These are phyloP conservation scores for Dicentrarchus labrax DNA, from an alignment of 2,113 vertebrate species.

Conservation along the genomic window DNA sequence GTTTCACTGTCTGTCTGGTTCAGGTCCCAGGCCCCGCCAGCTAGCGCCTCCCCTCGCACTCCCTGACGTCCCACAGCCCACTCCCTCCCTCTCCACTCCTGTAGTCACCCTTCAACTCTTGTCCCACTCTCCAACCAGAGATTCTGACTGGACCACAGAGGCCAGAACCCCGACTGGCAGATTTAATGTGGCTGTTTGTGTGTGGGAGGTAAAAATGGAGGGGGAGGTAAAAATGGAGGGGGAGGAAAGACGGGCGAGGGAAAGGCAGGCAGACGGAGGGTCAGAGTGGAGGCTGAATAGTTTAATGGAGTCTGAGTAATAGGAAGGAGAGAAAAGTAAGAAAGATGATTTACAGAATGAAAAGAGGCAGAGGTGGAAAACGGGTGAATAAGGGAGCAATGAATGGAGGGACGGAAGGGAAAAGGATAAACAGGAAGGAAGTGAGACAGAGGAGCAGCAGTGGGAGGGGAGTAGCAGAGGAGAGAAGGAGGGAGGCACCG, in stretches of 20 bases:
- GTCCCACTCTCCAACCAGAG: slow-evolving; percentile 14
- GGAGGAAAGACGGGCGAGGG: fast-evolving
- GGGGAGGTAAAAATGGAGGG: no score
- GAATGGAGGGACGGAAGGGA: not conserved
- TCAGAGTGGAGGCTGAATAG: not conserved
- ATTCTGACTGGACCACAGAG: slow-evolving; percentile 10
- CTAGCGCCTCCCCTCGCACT: slow-evolving; percentile 48
- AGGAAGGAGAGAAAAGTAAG: not conserved
- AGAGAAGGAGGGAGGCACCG: slow-evolving; percentile 54
- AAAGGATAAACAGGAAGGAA: not conserved
- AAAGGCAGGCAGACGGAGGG: fast-evolving
- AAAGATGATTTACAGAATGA: not conserved
- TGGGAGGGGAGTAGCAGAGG: slow-evolving; percentile 7
- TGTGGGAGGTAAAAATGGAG: not conserved
- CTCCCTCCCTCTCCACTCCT: slow-evolving; percentile 34
- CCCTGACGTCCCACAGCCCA: not conserved
- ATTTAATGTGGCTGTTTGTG: slow-evolving; percentile 6
- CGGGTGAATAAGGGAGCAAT: not conserved
- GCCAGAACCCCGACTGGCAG: slow-evolving; percentile 8
- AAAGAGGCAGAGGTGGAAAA: not conserved
- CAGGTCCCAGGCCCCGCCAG: slow-evolving; percentile 56
- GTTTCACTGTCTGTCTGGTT: slow-evolving; percentile 75
- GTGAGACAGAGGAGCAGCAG: slow-evolving; percentile 13
- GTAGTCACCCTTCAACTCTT: slow-evolving; percentile 37
- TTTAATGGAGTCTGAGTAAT: not conserved